These are phyloP conservation scores for Athripsodes cinereus DNA, from an alignment of 2,888 invertebrate genomes.

Conservation along the genomic window DNA sequence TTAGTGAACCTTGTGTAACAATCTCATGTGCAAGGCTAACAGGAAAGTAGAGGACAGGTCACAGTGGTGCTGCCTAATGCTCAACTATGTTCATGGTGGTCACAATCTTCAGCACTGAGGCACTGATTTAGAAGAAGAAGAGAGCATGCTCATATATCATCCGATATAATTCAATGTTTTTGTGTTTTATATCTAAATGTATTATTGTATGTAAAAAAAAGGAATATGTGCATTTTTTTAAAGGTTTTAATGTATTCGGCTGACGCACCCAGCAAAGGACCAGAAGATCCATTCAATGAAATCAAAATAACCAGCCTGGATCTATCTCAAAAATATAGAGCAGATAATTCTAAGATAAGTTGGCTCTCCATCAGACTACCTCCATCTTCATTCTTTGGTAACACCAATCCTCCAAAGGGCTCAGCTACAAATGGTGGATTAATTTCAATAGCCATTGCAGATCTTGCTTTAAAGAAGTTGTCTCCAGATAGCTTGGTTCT, in stretches of 20 bases:
- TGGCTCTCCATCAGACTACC: conserved; percentile 66
- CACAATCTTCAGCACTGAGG: too few relatives aligned
- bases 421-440: conserved; percentile 8
- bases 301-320: conserved; percentile 59
- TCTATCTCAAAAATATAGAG: conserved; percentile 58
- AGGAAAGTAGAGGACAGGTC: too few relatives aligned
- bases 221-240: too few relatives aligned
- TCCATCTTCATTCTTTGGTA: conserved; percentile 27
- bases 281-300: conserved; percentile 52
- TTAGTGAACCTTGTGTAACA: too few relatives aligned
- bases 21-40: too few relatives aligned
- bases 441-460: conserved; percentile 52
- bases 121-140: too few relatives aligned
- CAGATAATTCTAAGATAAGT: conserved; percentile 59
- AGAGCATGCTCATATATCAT: too few relatives aligned
- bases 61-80: too few relatives aligned
- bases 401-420: conserved; percentile 4
- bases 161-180: too few relatives aligned
- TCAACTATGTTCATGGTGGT: too few relatives aligned
- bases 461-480: conserved; percentile 63
- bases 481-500: conserved; percentile 68
- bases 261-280: conserved; percentile 58
- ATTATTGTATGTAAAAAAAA: too few relatives aligned
- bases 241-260: conserved; percentile 62
- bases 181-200: too few relatives aligned